phyloP scores from a whole-genome alignment of 2,888 invertebrate species.

The Cheilosia impressa region DNA sequence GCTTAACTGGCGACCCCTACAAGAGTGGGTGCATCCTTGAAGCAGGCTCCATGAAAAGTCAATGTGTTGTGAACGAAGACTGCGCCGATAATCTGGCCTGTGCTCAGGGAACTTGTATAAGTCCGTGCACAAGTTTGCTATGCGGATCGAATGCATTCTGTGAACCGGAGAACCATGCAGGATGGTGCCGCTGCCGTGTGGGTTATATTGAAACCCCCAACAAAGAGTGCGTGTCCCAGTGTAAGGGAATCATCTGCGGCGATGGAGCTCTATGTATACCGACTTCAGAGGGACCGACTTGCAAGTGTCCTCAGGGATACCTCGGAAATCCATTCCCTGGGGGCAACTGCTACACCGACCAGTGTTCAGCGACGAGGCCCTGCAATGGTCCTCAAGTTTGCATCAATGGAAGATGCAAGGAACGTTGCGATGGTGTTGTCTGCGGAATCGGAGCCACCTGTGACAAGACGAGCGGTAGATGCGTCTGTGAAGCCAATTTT shows the following conservation, averaged over 20 bases:
- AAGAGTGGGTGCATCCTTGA: conserved; percentile 90
- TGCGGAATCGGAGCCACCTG: conserved; percentile 96
- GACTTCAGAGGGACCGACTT: conserved; percentile 92
- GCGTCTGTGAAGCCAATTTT: conserved; percentile 93
- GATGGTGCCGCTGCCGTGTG: conserved; percentile 94
- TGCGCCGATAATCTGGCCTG: conserved; percentile 93
- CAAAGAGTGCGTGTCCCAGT: conserved; percentile 91
- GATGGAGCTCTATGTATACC: conserved; percentile 93
- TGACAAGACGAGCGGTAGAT: conserved; percentile 91
- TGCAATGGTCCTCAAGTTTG: conserved; percentile 92
- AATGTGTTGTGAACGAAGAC: conserved; percentile 89
- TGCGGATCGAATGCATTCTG: conserved; percentile 94
- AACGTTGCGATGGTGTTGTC: conserved; percentile 93
- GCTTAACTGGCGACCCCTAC: conserved; percentile 93
- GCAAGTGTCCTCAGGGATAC: conserved; percentile 93
- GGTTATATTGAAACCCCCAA: conserved; percentile 91
- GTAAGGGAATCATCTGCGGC: conserved; percentile 88
- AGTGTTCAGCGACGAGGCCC: conserved; percentile 90
- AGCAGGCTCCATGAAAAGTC: conserved; percentile 85
- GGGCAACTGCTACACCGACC: conserved; percentile 91
- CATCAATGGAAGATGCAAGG: conserved; percentile 94
- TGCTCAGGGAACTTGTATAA: conserved; percentile 90
- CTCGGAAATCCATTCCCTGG: conserved; percentile 96
- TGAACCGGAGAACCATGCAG: conserved; percentile 93
- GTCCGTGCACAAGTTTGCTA: conserved; percentile 90